A percentile compares a stretch with the other conserved stretches of the same genome.
Conservation (phyloP, 2,113 vertebrate genomes). For the Drymodes brunneopygia region DNA sequence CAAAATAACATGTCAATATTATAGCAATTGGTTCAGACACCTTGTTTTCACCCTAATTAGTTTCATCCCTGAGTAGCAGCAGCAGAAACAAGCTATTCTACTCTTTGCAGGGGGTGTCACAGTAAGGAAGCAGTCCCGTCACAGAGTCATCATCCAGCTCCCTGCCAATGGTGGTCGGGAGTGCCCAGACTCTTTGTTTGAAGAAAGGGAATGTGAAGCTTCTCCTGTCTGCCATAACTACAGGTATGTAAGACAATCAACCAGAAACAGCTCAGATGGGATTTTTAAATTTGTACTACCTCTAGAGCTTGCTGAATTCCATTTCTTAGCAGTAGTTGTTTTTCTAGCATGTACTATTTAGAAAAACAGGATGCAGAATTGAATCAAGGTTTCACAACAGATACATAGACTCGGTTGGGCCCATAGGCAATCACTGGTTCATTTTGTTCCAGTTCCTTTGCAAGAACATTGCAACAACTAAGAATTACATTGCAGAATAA, state of each 20-base stretch:
- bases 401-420: not conserved
- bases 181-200: constrained; percentile 87
- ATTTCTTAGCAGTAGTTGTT: not conserved
- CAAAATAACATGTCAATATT: not conserved
- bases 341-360: not conserved
- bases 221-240: constrained; percentile 80
- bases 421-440: not conserved
- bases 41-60: not conserved
- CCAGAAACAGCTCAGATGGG: not conserved
- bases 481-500: not conserved
- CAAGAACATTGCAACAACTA: not conserved
- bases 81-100: not conserved
- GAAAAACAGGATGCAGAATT: not conserved
- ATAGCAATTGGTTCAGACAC: not conserved
- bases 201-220: constrained; percentile 86
- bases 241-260: constrained; percentile 76
- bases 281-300: not conserved
- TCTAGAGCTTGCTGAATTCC: not conserved
- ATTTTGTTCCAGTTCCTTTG: not conserved
- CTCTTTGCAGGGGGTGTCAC: constrained; percentile 70
- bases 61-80: not conserved
- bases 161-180: constrained; percentile 90
- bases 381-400: not conserved
- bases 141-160: constrained; percentile 86
- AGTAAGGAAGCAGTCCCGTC: constrained; percentile 82